Evolutionary conservation across 2,888 invertebrate genomes (phyloP), one percentile per base, ranked within the genome.

Genomic region (Schizaphis graminum): DNA sequence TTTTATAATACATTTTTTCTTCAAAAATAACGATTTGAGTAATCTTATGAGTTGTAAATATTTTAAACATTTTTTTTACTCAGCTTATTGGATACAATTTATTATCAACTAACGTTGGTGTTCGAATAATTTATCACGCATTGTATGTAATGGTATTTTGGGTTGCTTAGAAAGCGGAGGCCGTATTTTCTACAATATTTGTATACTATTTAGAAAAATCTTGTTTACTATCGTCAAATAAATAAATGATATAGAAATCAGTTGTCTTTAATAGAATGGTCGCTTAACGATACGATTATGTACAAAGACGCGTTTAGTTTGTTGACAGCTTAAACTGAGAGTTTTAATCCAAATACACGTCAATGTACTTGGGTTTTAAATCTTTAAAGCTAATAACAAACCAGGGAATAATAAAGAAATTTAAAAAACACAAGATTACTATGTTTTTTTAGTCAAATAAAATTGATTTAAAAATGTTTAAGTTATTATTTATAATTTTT

Each of bases 181-280:
- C 61, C 35, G 87, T 61, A 67, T 49, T 67, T 87, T 57, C 28
- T 41, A 87, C 41, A 26, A 49, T 87, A 86, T 11, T 92, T 61
- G 67, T 77, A 26, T 24, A 49, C 91, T 26, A 92, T 7, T 67
- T 87, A 28, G 24, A 49, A 87, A 87, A 92, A 87, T 67, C 67
- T 16, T 3, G 10, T 35, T 1, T 57, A 26, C 86, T 61, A 47
- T 67, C 53, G 11, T 49, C 67, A 47, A 67, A 44, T 44, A 3
- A 44, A 44, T 44, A 44, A 44, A 67, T 53, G n/a, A 47, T 47
- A n/a, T 13, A 92, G n/a, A 49, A 92, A 92, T 85, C 26, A 87
- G 47, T 86, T 61, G 61, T 92, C 86, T 47, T 47, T n/a, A 28
- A 53, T 47, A 91, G 47, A 92, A 87, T 35, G 35, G 85, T 44